A percentile compares a stretch with the other conserved stretches of the same genome.
Conservation (phyloP, 2,888 invertebrate genomes). For the Atethmia centrago region DNA sequence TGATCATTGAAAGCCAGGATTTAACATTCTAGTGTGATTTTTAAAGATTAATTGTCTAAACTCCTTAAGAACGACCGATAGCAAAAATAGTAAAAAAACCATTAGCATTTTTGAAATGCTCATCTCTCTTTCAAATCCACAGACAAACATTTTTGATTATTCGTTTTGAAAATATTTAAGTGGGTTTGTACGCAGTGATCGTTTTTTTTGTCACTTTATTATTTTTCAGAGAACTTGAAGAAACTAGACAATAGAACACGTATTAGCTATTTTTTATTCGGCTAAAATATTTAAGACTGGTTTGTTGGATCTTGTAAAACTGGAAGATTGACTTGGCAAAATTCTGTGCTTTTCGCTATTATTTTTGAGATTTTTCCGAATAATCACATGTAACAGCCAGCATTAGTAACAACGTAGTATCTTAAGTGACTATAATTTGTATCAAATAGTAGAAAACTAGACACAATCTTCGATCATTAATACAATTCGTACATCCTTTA, state of each 20-base stretch:
- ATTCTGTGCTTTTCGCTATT: too few species aligned
- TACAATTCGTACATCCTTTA: neutral
- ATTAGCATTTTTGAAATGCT: conserved; percentile 28
- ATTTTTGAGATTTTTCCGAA: too few species aligned
- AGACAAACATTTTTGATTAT: conserved; percentile 7
- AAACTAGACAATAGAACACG: conserved; percentile 1
- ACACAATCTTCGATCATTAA: neutral
- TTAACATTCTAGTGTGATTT: neutral
- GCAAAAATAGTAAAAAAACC: conserved; percentile 15
- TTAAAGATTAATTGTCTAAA: neutral
- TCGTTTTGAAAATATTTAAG: conserved; percentile 42
- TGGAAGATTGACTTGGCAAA: too few species aligned
- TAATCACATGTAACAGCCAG: neutral
- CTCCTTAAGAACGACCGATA: neutral
- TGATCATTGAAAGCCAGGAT: conserved; percentile 8
- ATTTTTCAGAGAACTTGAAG: neutral
- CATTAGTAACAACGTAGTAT: neutral
- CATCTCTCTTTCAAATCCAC: conserved; percentile 35
- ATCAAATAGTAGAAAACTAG: neutral
- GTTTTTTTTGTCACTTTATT: conserved; percentile 32
- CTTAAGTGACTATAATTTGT: neutral
- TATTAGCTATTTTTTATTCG: neutral
- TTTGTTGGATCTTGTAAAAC: too few species aligned
- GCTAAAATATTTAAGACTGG: too few species aligned
- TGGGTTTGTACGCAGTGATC: conserved; percentile 2